Evolutionary conservation across 2,797 vertebrate species (phyloP), one percentile per base, ranked within the genome.

Genomic region (Sciaenops ocellatus): DNA sequence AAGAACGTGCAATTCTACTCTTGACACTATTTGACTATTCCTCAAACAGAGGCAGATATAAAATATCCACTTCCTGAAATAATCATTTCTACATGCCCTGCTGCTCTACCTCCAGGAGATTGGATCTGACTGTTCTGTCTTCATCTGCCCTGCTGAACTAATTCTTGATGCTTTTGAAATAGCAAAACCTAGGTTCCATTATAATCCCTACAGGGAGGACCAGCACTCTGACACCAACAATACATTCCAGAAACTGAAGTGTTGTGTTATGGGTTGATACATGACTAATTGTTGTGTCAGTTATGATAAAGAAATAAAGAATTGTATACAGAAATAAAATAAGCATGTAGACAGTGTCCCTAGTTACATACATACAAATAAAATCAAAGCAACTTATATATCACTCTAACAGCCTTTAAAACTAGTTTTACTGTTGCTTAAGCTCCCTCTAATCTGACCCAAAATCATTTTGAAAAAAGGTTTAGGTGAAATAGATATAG

Each of bases 51-150:
- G 28, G 76, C 48, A 50, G 30, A 69, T 61, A 74, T 73, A 42
- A 69, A 67, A 67, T 71, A 81, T 77, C 50, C 74, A 56, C 69
- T 68, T 85, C 75, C 78, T 51, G 50, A 79, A 83, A 77, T 79
- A 79, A 72, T 69, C 4, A 82, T 77, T 77, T 77, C 75, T 85
- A 65, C 67, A 79, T 85, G 85, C 54, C 75, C 79, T 61, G 82
- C 74, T 63, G 70, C 68, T 81, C 60, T 59, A 83, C 77, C 69
- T 75, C 56, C 76, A 42, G 60, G 38, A 81, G 78, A 78, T 80
- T 80, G 50, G 73, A 75, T 82, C 61, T 62, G 41, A 41, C 69
- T 67, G 38, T 30, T 56, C 62, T 71, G 69, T 72, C 67, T 84
- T 80, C 79, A 82, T 86, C 78, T 84, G 70, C 50, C 78, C 73